phyloP scores from a whole-genome alignment of 2,113 vertebrate species.

The Tragelaphus strepsiceros region DNA sequence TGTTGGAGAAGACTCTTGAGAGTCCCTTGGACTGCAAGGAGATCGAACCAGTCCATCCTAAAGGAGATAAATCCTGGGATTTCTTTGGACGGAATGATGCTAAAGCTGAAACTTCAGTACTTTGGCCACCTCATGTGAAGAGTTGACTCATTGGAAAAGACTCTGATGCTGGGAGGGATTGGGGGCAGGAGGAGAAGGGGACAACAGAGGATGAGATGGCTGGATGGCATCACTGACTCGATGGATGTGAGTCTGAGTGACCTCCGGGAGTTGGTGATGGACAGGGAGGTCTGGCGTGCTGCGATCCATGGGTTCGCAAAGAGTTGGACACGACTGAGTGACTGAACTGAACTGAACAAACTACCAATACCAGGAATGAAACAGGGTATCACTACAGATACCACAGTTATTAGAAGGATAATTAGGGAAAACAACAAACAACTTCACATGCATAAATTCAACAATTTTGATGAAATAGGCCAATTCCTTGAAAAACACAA shows the following conservation, averaged over 20 bases:
- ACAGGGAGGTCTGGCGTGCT: neutral
- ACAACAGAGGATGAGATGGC: neutral
- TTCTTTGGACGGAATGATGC: neutral
- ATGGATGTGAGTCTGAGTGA: neutral
- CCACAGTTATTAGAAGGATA: neutral
- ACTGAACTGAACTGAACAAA: neutral
- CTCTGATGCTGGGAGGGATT: neutral
- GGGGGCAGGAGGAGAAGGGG: neutral
- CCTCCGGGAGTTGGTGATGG: neutral
- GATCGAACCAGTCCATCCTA: neutral
- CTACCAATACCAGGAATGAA: neutral
- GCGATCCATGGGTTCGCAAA: fast-evolving
- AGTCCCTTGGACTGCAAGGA: neutral
- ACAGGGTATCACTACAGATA: neutral
- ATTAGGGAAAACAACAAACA: neutral
- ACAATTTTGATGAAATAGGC: neutral
- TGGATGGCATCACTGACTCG: fast-evolving
- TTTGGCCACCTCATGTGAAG: fast-evolving
- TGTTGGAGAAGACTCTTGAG: no score
- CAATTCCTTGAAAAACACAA: neutral
- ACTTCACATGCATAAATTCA: neutral
- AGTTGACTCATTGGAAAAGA: neutral
- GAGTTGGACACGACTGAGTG: fast-evolving
- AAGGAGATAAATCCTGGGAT: neutral
- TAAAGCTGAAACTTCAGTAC: neutral